Evolutionary conservation across 1,140 invertebrate species (phyloP).

Genomic region (Aphis gossypii): DNA sequence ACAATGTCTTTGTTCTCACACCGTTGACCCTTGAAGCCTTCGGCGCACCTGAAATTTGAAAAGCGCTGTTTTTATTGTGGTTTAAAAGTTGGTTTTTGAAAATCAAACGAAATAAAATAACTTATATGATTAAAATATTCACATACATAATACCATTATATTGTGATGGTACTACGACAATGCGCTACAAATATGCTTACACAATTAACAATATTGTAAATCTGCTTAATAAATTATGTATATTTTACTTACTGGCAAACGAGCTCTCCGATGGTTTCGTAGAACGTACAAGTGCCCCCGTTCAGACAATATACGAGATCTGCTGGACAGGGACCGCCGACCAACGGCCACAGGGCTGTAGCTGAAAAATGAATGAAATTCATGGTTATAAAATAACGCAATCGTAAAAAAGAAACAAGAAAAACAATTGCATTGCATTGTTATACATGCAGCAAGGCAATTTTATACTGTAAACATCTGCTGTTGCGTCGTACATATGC

Average conservation of each 20-base stretch:
- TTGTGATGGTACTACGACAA: too few relatives aligned
- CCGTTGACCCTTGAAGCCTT: constrained; percentile 80
- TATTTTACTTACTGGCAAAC: constrained; percentile 76
- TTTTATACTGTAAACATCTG: neutral
- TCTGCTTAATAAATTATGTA: neutral
- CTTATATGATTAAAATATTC: neutral
- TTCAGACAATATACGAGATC: constrained; percentile 76
- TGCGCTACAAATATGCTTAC: too few relatives aligned
- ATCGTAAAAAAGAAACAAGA: neutral
- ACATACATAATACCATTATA: too few relatives aligned
- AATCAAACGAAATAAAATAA: neutral
- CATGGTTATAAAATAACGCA: neutral
- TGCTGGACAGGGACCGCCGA: constrained; percentile 72
- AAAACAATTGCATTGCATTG: neutral
- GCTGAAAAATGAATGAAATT: constrained; percentile 66
- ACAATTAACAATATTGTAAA: neutral
- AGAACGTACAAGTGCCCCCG: constrained; percentile 81
- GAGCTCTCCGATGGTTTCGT: constrained; percentile 77
- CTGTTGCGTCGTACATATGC: neutral
- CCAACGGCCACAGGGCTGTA: constrained; percentile 68
- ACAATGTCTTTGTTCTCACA: constrained; percentile 82
- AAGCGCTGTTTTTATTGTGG: neutral
- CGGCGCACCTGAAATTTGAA: constrained; percentile 76
- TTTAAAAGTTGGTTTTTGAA: neutral
- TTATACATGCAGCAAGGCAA: neutral